Conservation (phyloP, 2,888 invertebrate genomes). For the Globia sparganii region DNA sequence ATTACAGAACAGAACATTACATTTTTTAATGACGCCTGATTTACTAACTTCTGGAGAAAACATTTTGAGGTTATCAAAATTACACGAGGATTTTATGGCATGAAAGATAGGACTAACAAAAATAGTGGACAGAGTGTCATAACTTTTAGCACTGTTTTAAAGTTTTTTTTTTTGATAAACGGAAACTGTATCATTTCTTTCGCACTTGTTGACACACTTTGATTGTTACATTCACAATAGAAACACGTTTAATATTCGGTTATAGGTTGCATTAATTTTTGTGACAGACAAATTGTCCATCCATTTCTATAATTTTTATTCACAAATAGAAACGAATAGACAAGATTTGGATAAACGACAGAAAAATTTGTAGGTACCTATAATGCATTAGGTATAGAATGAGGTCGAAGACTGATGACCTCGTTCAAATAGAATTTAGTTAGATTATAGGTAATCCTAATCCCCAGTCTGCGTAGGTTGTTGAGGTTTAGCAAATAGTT, state of each 20-base stretch:
- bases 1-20: background rate
- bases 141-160: background rate
- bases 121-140: too few relatives aligned
- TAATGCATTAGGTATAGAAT: conserved; percentile 6
- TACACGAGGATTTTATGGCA: background rate
- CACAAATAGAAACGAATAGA: conserved; percentile 6
- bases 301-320: conserved; percentile 9
- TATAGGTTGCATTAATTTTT: conserved; percentile 4
- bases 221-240: background rate
- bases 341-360: background rate
- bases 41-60: background rate
- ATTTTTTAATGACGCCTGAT: background rate
- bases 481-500: conserved; percentile 18
- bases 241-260: background rate
- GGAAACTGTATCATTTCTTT: background rate
- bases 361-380: background rate
- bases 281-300: background rate
- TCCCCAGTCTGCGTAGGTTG: conserved; percentile 25
- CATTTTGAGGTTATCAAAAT: background rate
- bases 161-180: background rate
- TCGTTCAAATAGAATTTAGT: conserved; percentile 45
- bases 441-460: conserved; percentile 38
- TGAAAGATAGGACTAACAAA: background rate
- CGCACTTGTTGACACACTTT: conserved; percentile 15
- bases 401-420: conserved; percentile 36